Evolutionary conservation across 2,797 vertebrate genomes (phyloP).

Genomic region (Philypnodon macrostomus): DNA sequence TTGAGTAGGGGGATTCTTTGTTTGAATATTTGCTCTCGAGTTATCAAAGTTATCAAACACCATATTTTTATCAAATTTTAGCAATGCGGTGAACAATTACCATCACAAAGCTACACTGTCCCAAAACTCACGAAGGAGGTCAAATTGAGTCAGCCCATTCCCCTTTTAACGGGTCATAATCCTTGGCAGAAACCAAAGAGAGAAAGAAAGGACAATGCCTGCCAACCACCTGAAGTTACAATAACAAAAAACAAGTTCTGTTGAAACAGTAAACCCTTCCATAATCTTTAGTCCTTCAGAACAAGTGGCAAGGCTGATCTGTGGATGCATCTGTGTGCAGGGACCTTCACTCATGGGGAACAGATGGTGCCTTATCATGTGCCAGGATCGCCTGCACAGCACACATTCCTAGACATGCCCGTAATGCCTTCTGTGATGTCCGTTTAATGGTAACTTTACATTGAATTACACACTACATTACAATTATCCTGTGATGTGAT

Average conservation of each 20-base stretch:
- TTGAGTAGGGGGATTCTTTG: too few relatives aligned
- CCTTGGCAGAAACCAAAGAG: constrained; percentile 74
- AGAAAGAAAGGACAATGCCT: constrained; percentile 71
- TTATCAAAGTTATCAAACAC: too few relatives aligned
- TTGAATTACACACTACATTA: constrained; percentile 65
- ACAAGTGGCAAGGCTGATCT: constrained; percentile 51
- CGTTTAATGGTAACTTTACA: constrained; percentile 66
- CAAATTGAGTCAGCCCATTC: constrained; percentile 42
- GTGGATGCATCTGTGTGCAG: constrained; percentile 38
- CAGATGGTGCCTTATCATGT: constrained; percentile 81
- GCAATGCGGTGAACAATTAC: constrained; percentile 26
- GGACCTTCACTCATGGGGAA: constrained; percentile 65
- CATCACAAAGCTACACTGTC: constrained; percentile 24
- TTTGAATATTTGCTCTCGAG: too few relatives aligned
- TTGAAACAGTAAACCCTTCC: constrained; percentile 41
- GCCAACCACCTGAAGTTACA: constrained; percentile 66
- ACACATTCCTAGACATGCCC: constrained; percentile 78
- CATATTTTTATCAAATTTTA: constrained; percentile 62
- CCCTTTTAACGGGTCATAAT: constrained; percentile 64
- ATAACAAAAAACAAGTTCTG: constrained; percentile 72
- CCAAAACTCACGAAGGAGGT: constrained; percentile 38
- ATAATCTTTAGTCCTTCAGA: constrained; percentile 57
- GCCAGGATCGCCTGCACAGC: constrained; percentile 61
- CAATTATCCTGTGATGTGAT: constrained; percentile 9
- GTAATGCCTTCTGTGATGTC: constrained; percentile 76